Conservation (phyloP, 2,888 invertebrate genomes). For the Lymantria monacha region DNA sequence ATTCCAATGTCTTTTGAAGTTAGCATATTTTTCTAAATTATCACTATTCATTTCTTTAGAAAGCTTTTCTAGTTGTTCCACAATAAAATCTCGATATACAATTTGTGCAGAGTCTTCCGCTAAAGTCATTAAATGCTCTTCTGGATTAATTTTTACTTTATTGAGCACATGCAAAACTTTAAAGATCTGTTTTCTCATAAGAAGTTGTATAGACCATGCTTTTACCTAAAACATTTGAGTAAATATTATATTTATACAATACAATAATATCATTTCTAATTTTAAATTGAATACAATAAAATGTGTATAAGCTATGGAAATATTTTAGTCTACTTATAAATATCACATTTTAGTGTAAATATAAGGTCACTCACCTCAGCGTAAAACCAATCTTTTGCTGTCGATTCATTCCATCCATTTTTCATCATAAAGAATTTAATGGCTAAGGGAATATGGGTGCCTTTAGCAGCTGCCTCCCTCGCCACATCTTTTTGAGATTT, state of each 20-base stretch:
- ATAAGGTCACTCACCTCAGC: constrained; percentile 70
- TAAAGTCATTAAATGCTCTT: constrained; percentile 79
- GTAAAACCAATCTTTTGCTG: constrained; percentile 80
- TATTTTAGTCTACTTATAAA: constrained; percentile 1
- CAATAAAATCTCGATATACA: constrained; percentile 84
- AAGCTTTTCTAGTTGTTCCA: constrained; percentile 83
- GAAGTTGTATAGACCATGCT: constrained; percentile 84
- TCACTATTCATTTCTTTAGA: constrained; percentile 61
- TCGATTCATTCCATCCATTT: constrained; percentile 75
- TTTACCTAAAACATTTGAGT: constrained; percentile 71
- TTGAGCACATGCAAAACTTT: constrained; percentile 84
- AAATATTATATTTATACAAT: background rate
- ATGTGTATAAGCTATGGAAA: background rate
- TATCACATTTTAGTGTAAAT: background rate
- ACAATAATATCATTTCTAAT: background rate
- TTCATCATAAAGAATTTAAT: constrained; percentile 81
- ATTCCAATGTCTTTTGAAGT: constrained; percentile 71
- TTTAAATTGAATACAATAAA: background rate
- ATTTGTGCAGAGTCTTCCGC: constrained; percentile 83
- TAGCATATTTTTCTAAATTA: constrained; percentile 54
- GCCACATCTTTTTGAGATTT: constrained; percentile 85
- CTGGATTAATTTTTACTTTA: constrained; percentile 83
- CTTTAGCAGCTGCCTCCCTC: constrained; percentile 86
- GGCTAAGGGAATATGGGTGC: constrained; percentile 83
- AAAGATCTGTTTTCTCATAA: constrained; percentile 84